Base-by-base conservation (phyloP, 2,797 vertebrate species). In the Onychomys arenicola region DNA sequence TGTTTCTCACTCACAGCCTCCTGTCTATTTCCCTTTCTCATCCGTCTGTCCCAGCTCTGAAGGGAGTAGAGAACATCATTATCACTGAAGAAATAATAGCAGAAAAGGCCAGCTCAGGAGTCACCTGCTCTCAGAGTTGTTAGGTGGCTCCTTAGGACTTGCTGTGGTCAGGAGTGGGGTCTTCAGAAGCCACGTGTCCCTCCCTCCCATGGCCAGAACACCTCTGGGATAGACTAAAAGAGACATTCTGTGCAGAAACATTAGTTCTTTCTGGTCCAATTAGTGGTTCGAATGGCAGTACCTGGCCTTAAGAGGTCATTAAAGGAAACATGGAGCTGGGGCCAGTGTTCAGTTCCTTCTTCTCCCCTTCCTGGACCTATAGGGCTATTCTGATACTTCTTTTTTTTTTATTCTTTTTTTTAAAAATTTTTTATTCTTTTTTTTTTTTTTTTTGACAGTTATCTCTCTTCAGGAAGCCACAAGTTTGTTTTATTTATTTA, bases 301-400 rank as follows among this genome's bases (percentile, higher is more conserved):
- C 90, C 65, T 95, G 71, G 4, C n/a, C 76, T 87, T 91, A 11
- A 11, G 19, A 67, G 65, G 12, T 85, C 95, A 19, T 87, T 93
- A 88, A 97, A 90, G 37, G 76, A 75, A 92, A 61, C 57, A 8
- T 67, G 40, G 49, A 57, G 11, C 49, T n/a, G 1, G 59, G 46
- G 43, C 80, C 27, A 83, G 11, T 93, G 43, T 43, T 75, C 92
- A 95, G 80, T 25, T 97, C 23, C 69, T 57, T 25, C 27, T 65
- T 4, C 11, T 23, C 40, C 7, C 37, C 3, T 80, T 73, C 40
- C 21, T 89, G 37, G 52, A n/a, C 61, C 46, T 63, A 10, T 77
- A 90, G 77, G 55, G 40, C n/a, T 91, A 25, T 23, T 93, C 19
- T 93, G 80, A 57, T 69, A 37, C 94, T 95, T n/a, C n/a, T n/a